These are phyloP conservation scores for Orussus abietinus DNA, from an alignment of 1,140 invertebrate genomes.

Conservation along the genomic window DNA sequence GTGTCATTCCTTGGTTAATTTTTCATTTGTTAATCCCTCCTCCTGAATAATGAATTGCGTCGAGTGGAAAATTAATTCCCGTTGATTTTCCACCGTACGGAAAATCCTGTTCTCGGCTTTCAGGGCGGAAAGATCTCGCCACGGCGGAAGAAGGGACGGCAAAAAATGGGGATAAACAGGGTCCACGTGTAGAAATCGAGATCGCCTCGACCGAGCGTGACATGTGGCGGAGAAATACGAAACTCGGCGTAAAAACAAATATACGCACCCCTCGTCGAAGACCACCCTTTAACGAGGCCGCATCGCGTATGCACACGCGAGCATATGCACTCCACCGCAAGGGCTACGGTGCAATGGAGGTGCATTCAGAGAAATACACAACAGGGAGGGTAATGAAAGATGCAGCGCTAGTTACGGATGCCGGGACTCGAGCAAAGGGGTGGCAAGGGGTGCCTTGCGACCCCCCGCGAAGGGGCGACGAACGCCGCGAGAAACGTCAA, in stretches of 20 bases:
- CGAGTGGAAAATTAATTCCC: slow-evolving; percentile 14
- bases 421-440: slow-evolving; percentile 34
- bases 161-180: not conserved
- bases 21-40: too few relatives aligned
- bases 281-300: slow-evolving; percentile 23
- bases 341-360: not conserved
- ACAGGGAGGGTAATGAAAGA: slow-evolving; percentile 41
- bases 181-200: not conserved
- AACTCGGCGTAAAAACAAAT: slow-evolving; percentile 32
- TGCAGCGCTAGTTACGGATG: slow-evolving; percentile 38
- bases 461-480: slow-evolving; percentile 2
- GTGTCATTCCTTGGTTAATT: too few relatives aligned
- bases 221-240: slow-evolving; percentile 33
- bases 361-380: slow-evolving; percentile 29
- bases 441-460: slow-evolving; percentile 20
- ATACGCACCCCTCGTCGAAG: slow-evolving; percentile 9
- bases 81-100: slow-evolving; percentile 1
- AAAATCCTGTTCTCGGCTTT: slow-evolving; percentile 4
- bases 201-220: too few relatives aligned
- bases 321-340: not conserved
- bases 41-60: too few relatives aligned
- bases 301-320: slow-evolving; percentile 5
- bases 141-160: not conserved
- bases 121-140: slow-evolving; percentile 2
- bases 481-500: not conserved